phyloP scores from a whole-genome alignment of 1,140 invertebrate species.

The Tetragonula clypearis region DNA sequence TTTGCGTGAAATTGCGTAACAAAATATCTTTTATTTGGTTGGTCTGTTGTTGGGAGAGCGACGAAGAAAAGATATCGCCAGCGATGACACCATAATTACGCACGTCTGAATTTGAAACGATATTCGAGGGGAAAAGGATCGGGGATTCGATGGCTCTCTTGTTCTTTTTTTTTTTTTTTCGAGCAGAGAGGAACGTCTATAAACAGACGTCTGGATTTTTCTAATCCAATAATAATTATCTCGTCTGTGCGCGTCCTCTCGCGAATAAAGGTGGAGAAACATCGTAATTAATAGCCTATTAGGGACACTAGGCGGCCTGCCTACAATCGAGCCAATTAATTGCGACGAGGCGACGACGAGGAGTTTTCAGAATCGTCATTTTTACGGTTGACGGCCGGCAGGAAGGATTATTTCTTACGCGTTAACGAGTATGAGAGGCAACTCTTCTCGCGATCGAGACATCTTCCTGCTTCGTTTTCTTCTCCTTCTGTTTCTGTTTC shows the following conservation, averaged over 20 bases:
- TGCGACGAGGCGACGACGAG: too few relatives aligned
- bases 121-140: background rate
- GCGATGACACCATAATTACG: too few relatives aligned
- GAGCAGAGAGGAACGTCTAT: background rate
- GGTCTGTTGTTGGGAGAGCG: background rate
- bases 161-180: background rate
- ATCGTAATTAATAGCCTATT: too few relatives aligned
- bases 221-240: too few relatives aligned
- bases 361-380: background rate
- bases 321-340: background rate
- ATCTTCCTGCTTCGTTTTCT: background rate
- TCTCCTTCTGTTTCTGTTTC: background rate
- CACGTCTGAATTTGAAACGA: background rate
- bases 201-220: too few relatives aligned
- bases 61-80: background rate
- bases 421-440: background rate
- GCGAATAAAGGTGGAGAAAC: background rate
- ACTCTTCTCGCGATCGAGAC: conserved; percentile 4
- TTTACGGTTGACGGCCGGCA: too few relatives aligned
- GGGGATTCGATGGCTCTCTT: too few relatives aligned
- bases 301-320: too few relatives aligned
- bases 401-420: background rate
- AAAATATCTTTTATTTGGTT: too few relatives aligned
- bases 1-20: too few relatives aligned
- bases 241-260: too few relatives aligned